Evolutionary conservation across 2,797 vertebrate species (phyloP).

Genomic region (Molossus molossus): DNA sequence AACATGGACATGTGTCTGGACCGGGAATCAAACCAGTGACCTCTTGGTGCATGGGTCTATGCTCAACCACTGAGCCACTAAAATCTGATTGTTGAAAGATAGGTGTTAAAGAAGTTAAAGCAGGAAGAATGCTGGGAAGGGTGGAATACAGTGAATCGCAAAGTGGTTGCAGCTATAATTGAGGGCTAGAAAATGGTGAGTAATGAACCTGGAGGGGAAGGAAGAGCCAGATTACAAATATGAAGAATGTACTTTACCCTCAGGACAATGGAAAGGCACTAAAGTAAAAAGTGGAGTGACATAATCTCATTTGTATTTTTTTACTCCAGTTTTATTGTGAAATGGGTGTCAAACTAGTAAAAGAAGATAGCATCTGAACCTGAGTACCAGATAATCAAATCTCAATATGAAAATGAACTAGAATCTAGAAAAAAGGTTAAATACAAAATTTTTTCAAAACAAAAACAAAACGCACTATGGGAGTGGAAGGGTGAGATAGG

Average conservation of each 20-base stretch:
- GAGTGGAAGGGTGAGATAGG: neutral
- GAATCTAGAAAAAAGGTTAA: neutral
- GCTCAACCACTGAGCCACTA: neutral
- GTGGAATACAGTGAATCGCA: neutral
- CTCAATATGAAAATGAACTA: slow-evolving; percentile 40
- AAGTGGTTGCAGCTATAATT: neutral
- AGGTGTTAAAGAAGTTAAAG: slow-evolving; percentile 5
- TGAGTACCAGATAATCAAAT: slow-evolving; percentile 29
- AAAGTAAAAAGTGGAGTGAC: neutral
- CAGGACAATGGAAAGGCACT: neutral
- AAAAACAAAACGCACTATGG: neutral
- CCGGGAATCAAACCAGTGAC: too few species aligned
- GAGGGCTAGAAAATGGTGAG: slow-evolving; percentile 9
- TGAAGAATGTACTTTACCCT: slow-evolving; percentile 25
- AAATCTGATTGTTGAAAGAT: slow-evolving; percentile 23
- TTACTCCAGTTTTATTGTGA: neutral
- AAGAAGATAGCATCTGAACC: neutral
- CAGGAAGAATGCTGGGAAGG: slow-evolving; percentile 43
- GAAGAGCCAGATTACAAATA: neutral
- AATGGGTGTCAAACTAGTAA: slow-evolving; percentile 1
- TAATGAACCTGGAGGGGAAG: neutral
- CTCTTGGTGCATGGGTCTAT: too few species aligned
- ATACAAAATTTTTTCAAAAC: slow-evolving; percentile 19
- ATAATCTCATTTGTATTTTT: slow-evolving; percentile 2
- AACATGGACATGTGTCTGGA: too few species aligned